These are phyloP conservation scores for Slavum lentiscoides DNA, from an alignment of 2,888 invertebrate species.

Conservation along the genomic window DNA sequence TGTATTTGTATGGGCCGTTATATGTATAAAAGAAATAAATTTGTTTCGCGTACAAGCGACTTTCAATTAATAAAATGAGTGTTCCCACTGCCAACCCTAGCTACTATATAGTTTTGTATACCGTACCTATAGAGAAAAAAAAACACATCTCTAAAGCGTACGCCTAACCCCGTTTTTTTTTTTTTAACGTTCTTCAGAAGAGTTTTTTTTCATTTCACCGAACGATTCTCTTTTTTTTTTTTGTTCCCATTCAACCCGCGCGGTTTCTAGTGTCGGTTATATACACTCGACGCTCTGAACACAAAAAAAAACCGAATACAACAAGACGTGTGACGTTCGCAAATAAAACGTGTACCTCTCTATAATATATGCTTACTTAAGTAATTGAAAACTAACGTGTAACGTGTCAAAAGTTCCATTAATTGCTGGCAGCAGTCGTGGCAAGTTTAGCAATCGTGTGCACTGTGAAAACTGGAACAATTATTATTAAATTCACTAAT, in stretches of 20 bases:
- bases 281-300: constrained; percentile 10
- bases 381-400: no score
- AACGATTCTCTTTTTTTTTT: constrained; percentile 8
- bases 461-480: no score
- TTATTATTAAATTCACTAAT: no score
- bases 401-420: no score
- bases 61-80: constrained; percentile 54
- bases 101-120: neutral
- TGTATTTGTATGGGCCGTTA: neutral
- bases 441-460: no score
- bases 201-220: neutral
- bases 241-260: constrained; percentile 30
- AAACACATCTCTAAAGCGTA: constrained; percentile 19
- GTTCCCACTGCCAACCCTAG: neutral
- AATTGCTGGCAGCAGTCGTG: no score
- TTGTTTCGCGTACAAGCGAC: constrained; percentile 37
- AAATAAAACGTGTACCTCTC: no score
- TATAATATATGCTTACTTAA: no score
- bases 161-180: constrained; percentile 7
- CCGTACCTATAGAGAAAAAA: neutral
- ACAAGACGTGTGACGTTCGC: neutral
- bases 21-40: constrained; percentile 44
- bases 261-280: neutral
- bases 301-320: neutral
- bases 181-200: neutral